phyloP scores from a whole-genome alignment of 2,113 vertebrate species.

The Coptodon bakossiorum region DNA sequence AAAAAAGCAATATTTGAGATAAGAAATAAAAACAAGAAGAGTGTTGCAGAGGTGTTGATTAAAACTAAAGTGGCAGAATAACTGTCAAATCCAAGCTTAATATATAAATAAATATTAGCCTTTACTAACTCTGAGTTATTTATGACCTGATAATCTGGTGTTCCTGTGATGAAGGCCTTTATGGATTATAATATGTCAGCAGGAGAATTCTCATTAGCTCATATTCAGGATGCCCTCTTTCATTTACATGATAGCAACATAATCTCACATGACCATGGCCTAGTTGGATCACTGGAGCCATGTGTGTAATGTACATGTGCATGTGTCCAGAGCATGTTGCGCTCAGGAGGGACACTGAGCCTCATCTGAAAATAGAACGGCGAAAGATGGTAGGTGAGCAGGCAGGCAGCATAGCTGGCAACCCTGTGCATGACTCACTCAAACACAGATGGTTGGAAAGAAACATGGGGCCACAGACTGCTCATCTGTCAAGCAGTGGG shows the following conservation, averaged over 20 bases:
- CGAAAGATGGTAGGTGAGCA: neutral
- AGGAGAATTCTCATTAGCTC: neutral
- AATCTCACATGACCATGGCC: neutral
- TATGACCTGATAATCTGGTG: neutral
- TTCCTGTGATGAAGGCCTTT: neutral
- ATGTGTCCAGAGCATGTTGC: neutral
- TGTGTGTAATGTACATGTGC: neutral
- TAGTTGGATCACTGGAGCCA: neutral
- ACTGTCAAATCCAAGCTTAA: neutral
- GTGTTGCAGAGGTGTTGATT: neutral
- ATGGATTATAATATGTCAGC: neutral
- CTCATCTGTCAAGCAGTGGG: slow-evolving; percentile 24
- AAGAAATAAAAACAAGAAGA: neutral
- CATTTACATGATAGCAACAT: neutral
- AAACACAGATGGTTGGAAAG: slow-evolving; percentile 43
- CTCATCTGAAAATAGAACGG: slow-evolving; percentile 35
- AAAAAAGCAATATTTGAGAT: neutral
- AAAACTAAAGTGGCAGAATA: neutral
- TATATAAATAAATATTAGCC: neutral
- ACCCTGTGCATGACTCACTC: slow-evolving; percentile 27
- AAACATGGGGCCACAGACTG: slow-evolving; percentile 1
- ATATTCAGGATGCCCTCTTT: neutral
- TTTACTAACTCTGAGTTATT: neutral
- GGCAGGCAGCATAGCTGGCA: slow-evolving; percentile 3
- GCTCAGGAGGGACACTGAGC: neutral